Conservation (phyloP, 2,888 invertebrate genomes). For the Oscheius onirici region DNA sequence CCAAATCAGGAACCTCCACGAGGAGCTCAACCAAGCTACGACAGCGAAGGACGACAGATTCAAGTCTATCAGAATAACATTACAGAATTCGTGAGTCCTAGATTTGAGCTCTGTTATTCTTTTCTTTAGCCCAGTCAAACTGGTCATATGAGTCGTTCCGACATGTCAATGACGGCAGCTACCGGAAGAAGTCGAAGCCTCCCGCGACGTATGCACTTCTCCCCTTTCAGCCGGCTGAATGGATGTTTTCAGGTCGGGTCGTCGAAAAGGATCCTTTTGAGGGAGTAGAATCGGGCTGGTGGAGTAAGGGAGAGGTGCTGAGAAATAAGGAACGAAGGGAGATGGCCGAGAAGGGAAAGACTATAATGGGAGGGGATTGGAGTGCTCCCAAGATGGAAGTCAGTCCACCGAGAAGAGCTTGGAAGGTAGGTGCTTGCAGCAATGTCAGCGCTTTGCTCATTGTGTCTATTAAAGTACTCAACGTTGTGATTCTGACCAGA, state of each 20-base stretch:
- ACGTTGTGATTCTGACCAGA: no score
- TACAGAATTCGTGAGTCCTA: conserved; percentile 15
- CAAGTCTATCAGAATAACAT: neutral
- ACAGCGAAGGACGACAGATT: neutral
- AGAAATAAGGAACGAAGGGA: conserved; percentile 55
- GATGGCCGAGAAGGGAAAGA: conserved; percentile 48
- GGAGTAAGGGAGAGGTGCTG: conserved; percentile 57
- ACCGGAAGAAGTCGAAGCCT: conserved; percentile 46
- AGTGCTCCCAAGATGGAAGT: conserved; percentile 25
- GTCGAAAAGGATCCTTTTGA: conserved; percentile 57
- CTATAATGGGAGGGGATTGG: conserved; percentile 48
- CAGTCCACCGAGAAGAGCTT: conserved; percentile 11
- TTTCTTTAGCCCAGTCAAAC: conserved; percentile 13
- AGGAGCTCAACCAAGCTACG: conserved; percentile 3
- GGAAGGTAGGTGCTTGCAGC: neutral
- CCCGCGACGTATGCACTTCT: conserved; percentile 44
- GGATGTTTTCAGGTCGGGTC: conserved; percentile 33
- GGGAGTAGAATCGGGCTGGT: conserved; percentile 57
- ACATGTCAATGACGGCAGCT: neutral
- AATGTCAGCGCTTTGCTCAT: no score
- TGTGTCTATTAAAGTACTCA: no score
- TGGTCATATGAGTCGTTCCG: conserved; percentile 20
- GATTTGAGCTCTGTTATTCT: neutral
- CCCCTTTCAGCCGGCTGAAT: neutral
- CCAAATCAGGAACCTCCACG: conserved; percentile 26